These are phyloP conservation scores for Choristoneura rosaceana DNA, from an alignment of 2,888 invertebrate genomes.

Conservation along the genomic window DNA sequence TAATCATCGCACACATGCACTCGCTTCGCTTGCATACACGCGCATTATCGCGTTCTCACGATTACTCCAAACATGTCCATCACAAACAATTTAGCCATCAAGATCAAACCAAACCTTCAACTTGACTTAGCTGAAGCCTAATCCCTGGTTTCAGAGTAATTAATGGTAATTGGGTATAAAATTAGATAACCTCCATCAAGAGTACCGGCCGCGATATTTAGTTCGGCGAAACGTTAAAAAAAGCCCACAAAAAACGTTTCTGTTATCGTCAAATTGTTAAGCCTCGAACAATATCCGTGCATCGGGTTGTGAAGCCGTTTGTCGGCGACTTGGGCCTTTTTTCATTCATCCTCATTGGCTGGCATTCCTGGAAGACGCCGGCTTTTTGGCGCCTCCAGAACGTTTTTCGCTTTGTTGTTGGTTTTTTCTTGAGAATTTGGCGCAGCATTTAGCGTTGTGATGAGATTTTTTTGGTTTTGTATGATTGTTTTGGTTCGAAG, in stretches of 20 bases:
- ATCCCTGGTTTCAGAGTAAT: constrained; percentile 1
- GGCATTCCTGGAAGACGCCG: constrained; percentile 74
- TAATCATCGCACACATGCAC: too few species aligned
- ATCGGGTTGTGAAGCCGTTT: constrained; percentile 80
- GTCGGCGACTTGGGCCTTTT: constrained; percentile 69
- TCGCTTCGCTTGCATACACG: neutral
- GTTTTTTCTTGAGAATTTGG: constrained; percentile 30
- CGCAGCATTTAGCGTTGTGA: constrained; percentile 33
- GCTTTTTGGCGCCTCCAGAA: constrained; percentile 79
- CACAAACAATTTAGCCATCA: neutral
- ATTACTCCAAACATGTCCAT: neutral
- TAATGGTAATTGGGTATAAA: constrained; percentile 12
- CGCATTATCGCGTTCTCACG: neutral
- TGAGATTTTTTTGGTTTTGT: constrained; percentile 21
- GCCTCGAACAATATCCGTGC: constrained; percentile 70
- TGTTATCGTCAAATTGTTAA: constrained; percentile 59
- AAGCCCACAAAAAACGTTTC: constrained; percentile 34
- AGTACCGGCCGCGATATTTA: constrained; percentile 27
- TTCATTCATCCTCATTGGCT: constrained; percentile 66
- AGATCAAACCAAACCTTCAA: neutral
- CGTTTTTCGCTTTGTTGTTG: constrained; percentile 38
- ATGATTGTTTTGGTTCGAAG: constrained; percentile 1
- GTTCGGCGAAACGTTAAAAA: constrained; percentile 35
- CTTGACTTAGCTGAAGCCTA: neutral
- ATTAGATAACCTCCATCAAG: constrained; percentile 32